A percentile compares a stretch with the other conserved stretches of the same genome.
Evolutionary conservation across 2,888 invertebrate genomes (phyloP).

Genomic region (Drosophila ezoana): DNA sequence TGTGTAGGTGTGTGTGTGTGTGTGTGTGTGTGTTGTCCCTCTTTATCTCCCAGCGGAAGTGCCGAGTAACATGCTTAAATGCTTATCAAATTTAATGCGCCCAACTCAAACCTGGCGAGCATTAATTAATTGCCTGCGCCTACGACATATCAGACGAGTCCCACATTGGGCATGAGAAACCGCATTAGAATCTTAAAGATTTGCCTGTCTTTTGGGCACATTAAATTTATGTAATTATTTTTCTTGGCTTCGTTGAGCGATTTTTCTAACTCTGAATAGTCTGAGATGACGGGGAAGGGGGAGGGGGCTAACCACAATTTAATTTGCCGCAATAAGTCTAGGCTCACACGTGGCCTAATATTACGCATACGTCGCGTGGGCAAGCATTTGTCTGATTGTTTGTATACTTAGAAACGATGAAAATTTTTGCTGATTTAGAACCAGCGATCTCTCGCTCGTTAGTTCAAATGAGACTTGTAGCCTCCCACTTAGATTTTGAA

Average conservation of each 20-base stretch:
- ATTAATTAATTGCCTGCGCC: conserved; percentile 78
- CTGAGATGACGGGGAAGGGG: background rate
- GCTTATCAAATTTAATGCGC: conserved; percentile 77
- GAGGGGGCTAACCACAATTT: conserved; percentile 8
- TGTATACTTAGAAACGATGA: background rate
- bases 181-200: conserved; percentile 20
- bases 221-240: conserved; percentile 27
- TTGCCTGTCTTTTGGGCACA: conserved; percentile 6
- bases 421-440: too few species aligned
- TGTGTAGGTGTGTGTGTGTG: background rate
- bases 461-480: too few species aligned
- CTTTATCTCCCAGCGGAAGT: conserved; percentile 66
- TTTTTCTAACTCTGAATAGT: background rate
- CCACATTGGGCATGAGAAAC: background rate
- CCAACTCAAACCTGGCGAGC: conserved; percentile 57
- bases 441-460: too few species aligned
- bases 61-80: conserved; percentile 79
- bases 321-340: conserved; percentile 36
- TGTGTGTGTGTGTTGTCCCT: conserved; percentile 6
- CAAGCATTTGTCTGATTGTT: conserved; percentile 1
- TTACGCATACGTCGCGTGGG: conserved; percentile 24
- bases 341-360: conserved; percentile 21
- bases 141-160: conserved; percentile 17
- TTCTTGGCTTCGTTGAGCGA: conserved; percentile 11
- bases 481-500: too few species aligned